phyloP scores from a whole-genome alignment of 2,113 vertebrate species.

The Brachypodius melanocephalos region DNA sequence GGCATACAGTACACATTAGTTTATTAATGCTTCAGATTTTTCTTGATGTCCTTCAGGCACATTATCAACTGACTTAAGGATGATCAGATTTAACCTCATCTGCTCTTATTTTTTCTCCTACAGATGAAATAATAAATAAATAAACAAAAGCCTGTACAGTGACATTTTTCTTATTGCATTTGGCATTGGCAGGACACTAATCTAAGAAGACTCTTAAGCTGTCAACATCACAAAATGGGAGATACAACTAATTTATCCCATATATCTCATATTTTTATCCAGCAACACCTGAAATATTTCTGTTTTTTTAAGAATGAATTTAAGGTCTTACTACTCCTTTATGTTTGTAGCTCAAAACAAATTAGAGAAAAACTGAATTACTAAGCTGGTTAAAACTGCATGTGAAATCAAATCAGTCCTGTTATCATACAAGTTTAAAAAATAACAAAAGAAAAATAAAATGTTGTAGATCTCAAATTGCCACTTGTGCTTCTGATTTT shows the following conservation, averaged over 20 bases:
- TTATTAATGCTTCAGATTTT: constrained; percentile 24
- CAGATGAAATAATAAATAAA: constrained; percentile 22
- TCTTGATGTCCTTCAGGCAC: background rate
- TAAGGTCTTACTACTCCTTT: constrained; percentile 15
- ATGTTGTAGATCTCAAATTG: background rate
- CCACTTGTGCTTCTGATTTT: constrained; percentile 52
- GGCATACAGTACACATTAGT: background rate
- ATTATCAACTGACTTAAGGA: background rate
- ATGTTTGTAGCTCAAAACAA: constrained; percentile 48
- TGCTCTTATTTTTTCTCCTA: background rate
- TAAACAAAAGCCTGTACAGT: background rate
- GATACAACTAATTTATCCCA: constrained; percentile 32
- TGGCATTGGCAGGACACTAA: constrained; percentile 2
- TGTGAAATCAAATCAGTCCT: constrained; percentile 47
- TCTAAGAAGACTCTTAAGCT: background rate
- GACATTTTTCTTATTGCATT: background rate
- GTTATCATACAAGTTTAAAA: constrained; percentile 8
- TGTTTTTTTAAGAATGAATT: constrained; percentile 19
- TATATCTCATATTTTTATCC: constrained; percentile 47
- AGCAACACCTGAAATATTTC: constrained; percentile 21
- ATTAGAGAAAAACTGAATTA: constrained; percentile 27
- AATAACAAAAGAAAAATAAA: background rate
- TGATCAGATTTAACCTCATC: constrained; percentile 11
- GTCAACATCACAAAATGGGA: background rate
- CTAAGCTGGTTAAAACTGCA: constrained; percentile 8